Conservation (phyloP, 2,797 vertebrate genomes). For the Ceryle rudis region DNA sequence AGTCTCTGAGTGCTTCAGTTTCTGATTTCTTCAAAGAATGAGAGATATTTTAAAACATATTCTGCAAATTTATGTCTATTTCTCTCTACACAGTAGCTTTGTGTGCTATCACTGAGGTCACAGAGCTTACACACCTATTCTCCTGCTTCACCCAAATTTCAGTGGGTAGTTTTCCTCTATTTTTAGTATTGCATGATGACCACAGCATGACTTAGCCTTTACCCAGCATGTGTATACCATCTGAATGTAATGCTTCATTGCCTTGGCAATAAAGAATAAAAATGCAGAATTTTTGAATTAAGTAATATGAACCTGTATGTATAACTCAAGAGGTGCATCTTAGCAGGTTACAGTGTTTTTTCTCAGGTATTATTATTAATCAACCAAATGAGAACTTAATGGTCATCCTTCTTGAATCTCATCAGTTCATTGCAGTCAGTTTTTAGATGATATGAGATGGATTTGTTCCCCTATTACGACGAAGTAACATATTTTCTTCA, state of each 20-base stretch:
- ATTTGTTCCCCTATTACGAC: not conserved
- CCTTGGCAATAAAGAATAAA: not conserved
- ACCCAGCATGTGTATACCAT: not conserved
- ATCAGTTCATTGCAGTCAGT: not conserved
- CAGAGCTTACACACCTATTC: not conserved
- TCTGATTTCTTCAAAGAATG: not conserved
- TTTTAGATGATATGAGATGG: not conserved
- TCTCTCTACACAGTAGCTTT: not conserved
- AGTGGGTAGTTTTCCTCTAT: not conserved
- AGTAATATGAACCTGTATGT: not conserved
- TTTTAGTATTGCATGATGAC: not conserved
- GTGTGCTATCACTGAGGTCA: not conserved
- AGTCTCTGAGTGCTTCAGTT: not conserved
- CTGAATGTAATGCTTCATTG: not conserved
- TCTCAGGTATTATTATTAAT: not conserved
- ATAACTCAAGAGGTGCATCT: not conserved
- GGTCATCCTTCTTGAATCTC: not conserved
- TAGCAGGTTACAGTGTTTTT: not conserved
- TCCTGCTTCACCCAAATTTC: rapidly evolving
- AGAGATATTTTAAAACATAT: not conserved
- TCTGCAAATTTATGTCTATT: not conserved
- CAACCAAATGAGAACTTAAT: not conserved
- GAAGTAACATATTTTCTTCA: not conserved
- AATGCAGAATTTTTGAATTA: not conserved
- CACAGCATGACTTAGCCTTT: not conserved